Evolutionary conservation across 1,140 invertebrate species (phyloP), one percentile per base, ranked within the genome.

Genomic region (Cataglyphis hispanica): DNA sequence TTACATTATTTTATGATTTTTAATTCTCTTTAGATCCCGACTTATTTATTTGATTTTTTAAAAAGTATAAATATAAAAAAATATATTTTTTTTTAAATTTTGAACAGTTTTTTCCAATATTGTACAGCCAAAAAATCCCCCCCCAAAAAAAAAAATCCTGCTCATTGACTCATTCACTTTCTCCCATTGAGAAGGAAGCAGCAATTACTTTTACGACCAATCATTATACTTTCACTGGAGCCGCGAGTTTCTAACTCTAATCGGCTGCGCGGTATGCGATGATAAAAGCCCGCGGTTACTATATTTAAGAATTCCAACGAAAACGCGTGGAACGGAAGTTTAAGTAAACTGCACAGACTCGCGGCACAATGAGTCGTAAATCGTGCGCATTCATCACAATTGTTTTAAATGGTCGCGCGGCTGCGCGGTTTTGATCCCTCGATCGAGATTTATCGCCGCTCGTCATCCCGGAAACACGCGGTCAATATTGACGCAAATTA

Each of bases 401-500:
- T 53, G 31, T 66, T 64, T 34, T 27, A 25, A 69, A 43, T 67
- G 53, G 67, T 67, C 27, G 25, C 27, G 25, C 61, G 8, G 31
- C 43, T n/a, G n/a, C 61, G 5, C 31, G 22, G 27, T 53, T 53
- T 81, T 60, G 34, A 58, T 81, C 66, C 58, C 66, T 72, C 66
- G 34, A 81, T 70, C 19, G 78, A 56, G 50, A 81, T 58, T 81
- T 81, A 81, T 70, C 56, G 40, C 16, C 70, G 63, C 31, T 46
- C 37, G 8, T 66, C 43, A 50, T 80, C 37, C 78, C 85, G 85
- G 78, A 87, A 88, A 56, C 70, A 22, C 34, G 43, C 63, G 25
- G 46, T 87, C 69, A 67, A 80, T 85, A 50, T 74, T 72, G 66
- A n/a, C 34, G 70, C 81, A 50, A 88, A 89, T 85, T 89, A 84